These are phyloP conservation scores for Cotesia chilonis DNA, from an alignment of 1,140 invertebrate species.

Conservation along the genomic window DNA sequence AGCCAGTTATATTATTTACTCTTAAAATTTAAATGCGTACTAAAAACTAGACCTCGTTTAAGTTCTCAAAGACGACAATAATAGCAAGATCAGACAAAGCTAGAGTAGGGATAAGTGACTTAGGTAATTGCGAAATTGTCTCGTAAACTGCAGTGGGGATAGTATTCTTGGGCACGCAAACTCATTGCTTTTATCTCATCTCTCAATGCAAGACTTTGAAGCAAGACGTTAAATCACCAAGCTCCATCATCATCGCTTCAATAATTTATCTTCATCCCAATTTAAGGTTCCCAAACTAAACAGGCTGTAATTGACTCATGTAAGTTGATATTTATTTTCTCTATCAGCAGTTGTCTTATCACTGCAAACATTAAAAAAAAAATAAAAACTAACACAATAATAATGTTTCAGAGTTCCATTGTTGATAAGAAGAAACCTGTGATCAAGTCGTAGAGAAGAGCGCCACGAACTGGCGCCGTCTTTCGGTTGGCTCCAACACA, in stretches of 20 bases:
- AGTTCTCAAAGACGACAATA: slow-evolving; percentile 36
- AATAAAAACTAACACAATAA: too few relatives aligned
- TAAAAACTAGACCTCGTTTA: slow-evolving; percentile 52
- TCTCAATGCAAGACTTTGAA: not conserved
- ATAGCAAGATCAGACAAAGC: slow-evolving; percentile 16
- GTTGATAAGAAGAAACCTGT: slow-evolving; percentile 14
- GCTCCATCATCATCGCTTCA: not conserved
- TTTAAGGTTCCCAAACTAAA: too few relatives aligned
- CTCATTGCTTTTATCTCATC: slow-evolving; percentile 34
- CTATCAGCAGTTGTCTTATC: slow-evolving; percentile 2
- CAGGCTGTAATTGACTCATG: too few relatives aligned
- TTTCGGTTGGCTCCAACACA: slow-evolving; percentile 26
- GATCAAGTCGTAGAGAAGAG: not conserved
- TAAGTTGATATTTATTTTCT: too few relatives aligned
- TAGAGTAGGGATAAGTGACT: not conserved
- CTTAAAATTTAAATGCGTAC: slow-evolving; percentile 48
- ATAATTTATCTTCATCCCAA: too few relatives aligned
- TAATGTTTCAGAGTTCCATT: too few relatives aligned
- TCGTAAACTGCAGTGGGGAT: not conserved
- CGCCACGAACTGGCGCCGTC: slow-evolving; percentile 37
- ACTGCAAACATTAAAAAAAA: too few relatives aligned
- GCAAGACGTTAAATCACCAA: not conserved
- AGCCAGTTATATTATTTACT: slow-evolving; percentile 38
- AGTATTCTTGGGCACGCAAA: slow-evolving; percentile 37
- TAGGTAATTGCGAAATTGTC: not conserved